Conservation (phyloP, 2,888 invertebrate species). For the Ectemnius lituratus region DNA sequence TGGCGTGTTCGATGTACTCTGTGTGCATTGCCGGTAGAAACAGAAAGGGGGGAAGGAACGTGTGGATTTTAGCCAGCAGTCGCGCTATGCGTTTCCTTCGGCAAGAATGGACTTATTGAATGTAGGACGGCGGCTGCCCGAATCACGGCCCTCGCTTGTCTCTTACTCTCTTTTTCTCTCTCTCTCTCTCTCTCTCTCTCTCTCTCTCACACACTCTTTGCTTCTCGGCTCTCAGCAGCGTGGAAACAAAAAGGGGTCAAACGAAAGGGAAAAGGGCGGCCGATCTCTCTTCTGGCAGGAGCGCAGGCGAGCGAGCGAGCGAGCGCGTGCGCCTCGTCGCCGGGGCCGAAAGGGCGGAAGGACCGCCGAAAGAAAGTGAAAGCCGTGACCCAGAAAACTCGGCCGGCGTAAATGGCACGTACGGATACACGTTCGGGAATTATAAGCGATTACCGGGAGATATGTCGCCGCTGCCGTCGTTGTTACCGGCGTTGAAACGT, state of each 20-base stretch:
- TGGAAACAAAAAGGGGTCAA: constrained; percentile 33
- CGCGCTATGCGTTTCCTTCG: constrained; percentile 34
- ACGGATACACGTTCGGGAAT: constrained; percentile 43
- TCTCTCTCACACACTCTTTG: too few relatives aligned
- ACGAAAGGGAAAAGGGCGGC: constrained; percentile 59
- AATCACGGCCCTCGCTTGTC: constrained; percentile 45
- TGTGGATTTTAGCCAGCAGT: constrained; percentile 33
- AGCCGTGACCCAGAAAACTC: constrained; percentile 75
- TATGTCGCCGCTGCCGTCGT: constrained; percentile 2
- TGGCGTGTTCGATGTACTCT: constrained; percentile 12
- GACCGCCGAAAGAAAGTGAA: constrained; percentile 75
- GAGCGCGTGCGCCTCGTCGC: constrained; percentile 12
- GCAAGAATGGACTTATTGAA: constrained; percentile 39
- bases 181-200: too few relatives aligned
- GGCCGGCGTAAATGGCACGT: constrained; percentile 66
- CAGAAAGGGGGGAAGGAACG: constrained; percentile 12
- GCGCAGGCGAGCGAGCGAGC: constrained; percentile 33
- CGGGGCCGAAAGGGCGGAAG: constrained; percentile 62
- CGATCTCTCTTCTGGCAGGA: constrained; percentile 14
- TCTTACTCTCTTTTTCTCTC: too few relatives aligned
- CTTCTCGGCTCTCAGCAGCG: constrained; percentile 3
- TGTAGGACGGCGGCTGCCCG: constrained; percentile 36
- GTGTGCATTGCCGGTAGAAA: constrained; percentile 16
- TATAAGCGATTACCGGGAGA: constrained; percentile 43
- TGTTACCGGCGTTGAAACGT: too few relatives aligned